Evolutionary conservation across 2,888 invertebrate genomes (phyloP), one percentile per base, ranked within the genome.

Genomic region (Parelbella ahira): DNA sequence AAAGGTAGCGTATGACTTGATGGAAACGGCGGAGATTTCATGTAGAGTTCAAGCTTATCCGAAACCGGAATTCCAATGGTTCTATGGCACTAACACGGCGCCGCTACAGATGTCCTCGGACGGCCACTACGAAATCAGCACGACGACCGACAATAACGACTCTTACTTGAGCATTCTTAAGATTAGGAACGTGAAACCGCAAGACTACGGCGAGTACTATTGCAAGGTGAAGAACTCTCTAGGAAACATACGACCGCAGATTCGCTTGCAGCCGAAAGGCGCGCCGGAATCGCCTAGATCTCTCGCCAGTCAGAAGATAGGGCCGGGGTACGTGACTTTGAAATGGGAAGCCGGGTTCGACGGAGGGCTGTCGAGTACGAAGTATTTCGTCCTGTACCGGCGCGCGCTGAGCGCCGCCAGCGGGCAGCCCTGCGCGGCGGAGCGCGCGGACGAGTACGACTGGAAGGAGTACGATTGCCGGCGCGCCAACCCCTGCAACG

Each of bases 11-110:
- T 96, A 93, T 64, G 96, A 96, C 67, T 77, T 94, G 3, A 89
- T 92, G 45, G 96, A 97, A 75, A 93, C 92, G 0, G 97, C 97
- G 0, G 93, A 95, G 71, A 94, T 97, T 11, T 90, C 93, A 0
- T 97, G 97, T 74, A 92, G 93, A 63, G 96, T 97, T 6, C 95
- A 96, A 66, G 96, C 97, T 0, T 97, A 95, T 75, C 97, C 97
- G 0, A 94, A 95, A 60, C 97, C 97, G 0, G 95, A 95, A 66
- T 96, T 97, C 76, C 95, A 96, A 61, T 97, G 97, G 97, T 94
- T 91, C 62, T 95, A 92, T 61, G 93, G 93, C 19, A 91, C 92
- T 3, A 93, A 94, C 69, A 88, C 90, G 0, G 91, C 93, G 0
- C 92, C 94, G 0, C 72, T 95, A 24, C 91, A 93, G 50, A 92